A percentile compares a stretch with the other conserved stretches of the same genome.
These are phyloP conservation scores for Pelodiscus sinensis DNA, from an alignment of 2,113 vertebrate genomes.

Conservation along the genomic window DNA sequence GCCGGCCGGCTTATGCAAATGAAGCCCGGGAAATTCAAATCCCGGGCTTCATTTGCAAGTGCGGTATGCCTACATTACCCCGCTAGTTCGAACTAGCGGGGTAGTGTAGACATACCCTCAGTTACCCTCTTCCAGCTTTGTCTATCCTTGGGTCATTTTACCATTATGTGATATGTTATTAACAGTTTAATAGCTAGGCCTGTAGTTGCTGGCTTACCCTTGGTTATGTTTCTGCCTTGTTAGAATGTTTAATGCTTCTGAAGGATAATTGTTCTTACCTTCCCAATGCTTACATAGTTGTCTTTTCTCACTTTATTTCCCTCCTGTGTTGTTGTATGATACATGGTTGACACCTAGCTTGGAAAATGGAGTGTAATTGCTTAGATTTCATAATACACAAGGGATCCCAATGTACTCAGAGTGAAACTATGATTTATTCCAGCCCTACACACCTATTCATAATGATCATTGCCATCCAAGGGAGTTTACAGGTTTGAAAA, in stretches of 20 bases:
- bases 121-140: not conserved
- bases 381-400: conserved; percentile 22
- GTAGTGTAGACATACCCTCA: no score
- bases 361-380: not conserved
- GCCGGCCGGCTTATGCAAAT: no score
- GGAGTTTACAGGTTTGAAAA: not conserved
- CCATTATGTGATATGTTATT: not conserved
- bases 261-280: conserved; percentile 27
- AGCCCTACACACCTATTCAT: not conserved
- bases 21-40: no score
- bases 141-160: not conserved
- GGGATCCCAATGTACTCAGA: not conserved
- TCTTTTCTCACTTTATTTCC: conserved; percentile 18
- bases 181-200: not conserved
- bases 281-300: conserved; percentile 27
- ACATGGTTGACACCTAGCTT: not conserved
- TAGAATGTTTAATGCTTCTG: not conserved
- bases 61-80: no score
- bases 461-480: not conserved
- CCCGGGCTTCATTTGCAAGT: no score
- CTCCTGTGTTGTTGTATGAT: not conserved
- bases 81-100: no score
- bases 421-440: rapidly evolving
- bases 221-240: not conserved
- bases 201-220: not conserved